Evolutionary conservation across 2,113 vertebrate genomes (phyloP).

Genomic region (Pteropus alecto): DNA sequence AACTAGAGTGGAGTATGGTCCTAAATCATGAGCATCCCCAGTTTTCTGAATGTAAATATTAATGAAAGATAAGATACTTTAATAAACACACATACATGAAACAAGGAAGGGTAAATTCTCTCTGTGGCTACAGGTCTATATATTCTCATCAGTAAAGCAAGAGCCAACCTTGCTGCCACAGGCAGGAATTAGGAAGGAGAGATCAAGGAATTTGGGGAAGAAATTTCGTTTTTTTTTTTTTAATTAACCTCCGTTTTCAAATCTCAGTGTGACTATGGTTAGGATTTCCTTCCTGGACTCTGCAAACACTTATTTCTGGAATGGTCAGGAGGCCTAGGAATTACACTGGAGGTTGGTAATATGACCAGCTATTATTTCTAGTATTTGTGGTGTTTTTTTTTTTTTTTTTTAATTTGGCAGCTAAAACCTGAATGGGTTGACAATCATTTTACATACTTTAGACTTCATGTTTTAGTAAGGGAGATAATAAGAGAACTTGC

Average conservation of each 20-base stretch:
- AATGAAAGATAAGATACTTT: not conserved
- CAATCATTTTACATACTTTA: not conserved
- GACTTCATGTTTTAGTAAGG: not conserved
- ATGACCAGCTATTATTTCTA: not conserved
- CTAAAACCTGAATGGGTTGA: not conserved
- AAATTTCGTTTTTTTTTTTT: not conserved
- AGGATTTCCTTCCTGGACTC: not conserved
- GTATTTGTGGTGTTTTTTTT: not conserved
- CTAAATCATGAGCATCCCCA: not conserved
- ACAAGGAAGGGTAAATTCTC: not conserved
- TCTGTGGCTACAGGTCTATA: no score
- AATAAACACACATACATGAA: not conserved
- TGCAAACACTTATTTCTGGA: not conserved
- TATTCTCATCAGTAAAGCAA: not conserved
- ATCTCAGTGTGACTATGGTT: not conserved
- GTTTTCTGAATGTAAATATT: not conserved
- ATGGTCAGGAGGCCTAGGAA: not conserved
- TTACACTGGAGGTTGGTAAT: not conserved
- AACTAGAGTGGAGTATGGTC: not conserved
- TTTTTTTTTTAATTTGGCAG: not conserved
- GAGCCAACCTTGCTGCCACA: not conserved
- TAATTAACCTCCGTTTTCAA: not conserved
- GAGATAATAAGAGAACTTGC: not conserved
- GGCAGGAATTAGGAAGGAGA: not conserved
- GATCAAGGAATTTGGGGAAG: not conserved